Conservation (phyloP, 92 coral and sea anemone species). For the Paramuricea clavata region DNA sequence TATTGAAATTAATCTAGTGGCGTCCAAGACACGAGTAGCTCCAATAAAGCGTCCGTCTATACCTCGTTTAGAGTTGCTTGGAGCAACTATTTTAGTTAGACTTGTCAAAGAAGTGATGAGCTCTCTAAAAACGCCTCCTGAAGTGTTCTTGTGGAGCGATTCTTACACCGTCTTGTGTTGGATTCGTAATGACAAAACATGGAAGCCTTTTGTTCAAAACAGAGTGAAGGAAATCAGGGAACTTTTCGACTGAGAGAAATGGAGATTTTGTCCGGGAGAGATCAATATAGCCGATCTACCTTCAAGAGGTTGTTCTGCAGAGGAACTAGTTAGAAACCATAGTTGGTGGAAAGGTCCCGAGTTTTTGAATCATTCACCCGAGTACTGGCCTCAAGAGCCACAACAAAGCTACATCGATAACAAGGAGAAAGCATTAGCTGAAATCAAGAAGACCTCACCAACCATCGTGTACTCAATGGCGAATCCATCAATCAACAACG, state of each 20-base stretch:
- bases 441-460: too few relatives aligned
- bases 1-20: constrained; percentile 14
- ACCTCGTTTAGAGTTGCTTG: constrained; percentile 24
- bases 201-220: constrained; percentile 17
- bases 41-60: constrained; percentile 14
- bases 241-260: not conserved
- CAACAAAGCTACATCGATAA: too few relatives aligned
- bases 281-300: constrained; percentile 20
- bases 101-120: constrained; percentile 25
- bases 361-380: too few relatives aligned
- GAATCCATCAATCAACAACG: too few relatives aligned
- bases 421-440: too few relatives aligned
- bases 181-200: constrained; percentile 11
- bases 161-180: constrained; percentile 9
- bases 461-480: too few relatives aligned
- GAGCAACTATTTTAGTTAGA: constrained; percentile 27
- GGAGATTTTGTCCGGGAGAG: constrained; percentile 28
- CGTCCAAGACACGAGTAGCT: constrained; percentile 29
- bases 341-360: too few relatives aligned
- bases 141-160: constrained; percentile 33
- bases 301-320: constrained; percentile 20
- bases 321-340: too few relatives aligned
- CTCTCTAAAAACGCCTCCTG: not conserved
- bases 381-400: too few relatives aligned
- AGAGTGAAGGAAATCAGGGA: constrained; percentile 20